phyloP scores from a whole-genome alignment of 2,888 invertebrate genomes.

The Pseudoips prasinana region DNA sequence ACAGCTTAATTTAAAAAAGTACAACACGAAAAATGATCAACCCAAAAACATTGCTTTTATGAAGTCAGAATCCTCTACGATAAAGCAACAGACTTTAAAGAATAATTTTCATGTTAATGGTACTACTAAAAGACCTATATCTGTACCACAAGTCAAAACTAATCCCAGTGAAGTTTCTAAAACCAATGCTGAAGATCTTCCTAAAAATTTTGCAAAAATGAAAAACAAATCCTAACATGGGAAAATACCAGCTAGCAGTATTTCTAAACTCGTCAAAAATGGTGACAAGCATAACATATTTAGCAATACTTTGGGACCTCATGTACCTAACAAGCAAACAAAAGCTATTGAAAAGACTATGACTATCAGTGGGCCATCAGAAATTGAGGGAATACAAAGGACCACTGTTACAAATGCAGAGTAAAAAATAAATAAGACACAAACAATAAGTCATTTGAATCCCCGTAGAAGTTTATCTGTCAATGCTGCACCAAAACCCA shows the following conservation, averaged over 20 bases:
- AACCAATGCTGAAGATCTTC: conserved; percentile 12
- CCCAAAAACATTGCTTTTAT: conserved; percentile 16
- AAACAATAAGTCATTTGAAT: conserved; percentile 7
- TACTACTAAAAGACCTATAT: conserved; percentile 34
- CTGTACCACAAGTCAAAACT: conserved; percentile 28
- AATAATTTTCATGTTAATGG: conserved; percentile 38
- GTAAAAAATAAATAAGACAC: conserved; percentile 2
- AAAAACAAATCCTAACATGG: conserved; percentile 5
- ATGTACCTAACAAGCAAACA: not conserved
- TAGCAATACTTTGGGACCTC: not conserved
- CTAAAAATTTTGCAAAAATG: conserved; percentile 5
- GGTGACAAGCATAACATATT: not conserved
- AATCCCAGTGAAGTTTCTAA: conserved; percentile 7
- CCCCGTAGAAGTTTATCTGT: conserved; percentile 34
- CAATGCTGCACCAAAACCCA: conserved; percentile 25
- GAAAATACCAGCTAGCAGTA: conserved; percentile 2
- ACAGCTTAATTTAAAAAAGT: conserved; percentile 64
- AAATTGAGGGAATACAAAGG: not conserved
- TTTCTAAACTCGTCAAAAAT: conserved; percentile 2
- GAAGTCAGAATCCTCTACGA: conserved; percentile 20
- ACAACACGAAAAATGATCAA: conserved; percentile 35
- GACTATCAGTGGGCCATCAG: not conserved
- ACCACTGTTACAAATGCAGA: not conserved
- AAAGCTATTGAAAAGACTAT: too few relatives aligned
- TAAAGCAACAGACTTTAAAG: conserved; percentile 24